Percentiles rank a stretch among this genome's conserved stretches.
Conservation (phyloP, 2,888 invertebrate species). For the Heliconius erato region DNA sequence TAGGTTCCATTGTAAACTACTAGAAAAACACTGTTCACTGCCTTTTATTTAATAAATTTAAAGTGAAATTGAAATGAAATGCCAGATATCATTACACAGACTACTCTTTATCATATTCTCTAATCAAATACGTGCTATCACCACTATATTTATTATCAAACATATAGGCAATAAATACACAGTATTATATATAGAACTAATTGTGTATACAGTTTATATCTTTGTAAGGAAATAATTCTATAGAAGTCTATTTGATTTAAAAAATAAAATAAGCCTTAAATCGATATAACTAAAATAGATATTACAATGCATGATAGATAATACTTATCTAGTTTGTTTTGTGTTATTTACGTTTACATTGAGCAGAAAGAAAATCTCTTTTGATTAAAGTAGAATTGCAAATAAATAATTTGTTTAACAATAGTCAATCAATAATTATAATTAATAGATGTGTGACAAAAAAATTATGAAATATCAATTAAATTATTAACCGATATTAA, state of each 20-base stretch:
- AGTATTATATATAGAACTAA: neutral
- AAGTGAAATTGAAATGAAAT: neutral
- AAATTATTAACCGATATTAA: too few relatives aligned
- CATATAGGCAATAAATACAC: neutral
- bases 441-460: too few relatives aligned
- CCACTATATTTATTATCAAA: neutral
- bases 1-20: conserved; percentile 81
- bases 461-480: too few relatives aligned
- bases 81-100: neutral
- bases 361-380: neutral
- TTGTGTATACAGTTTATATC: neutral
- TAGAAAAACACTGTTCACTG: neutral
- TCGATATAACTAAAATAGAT: neutral
- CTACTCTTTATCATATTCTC: neutral
- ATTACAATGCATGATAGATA: neutral
- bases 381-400: neutral
- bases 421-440: too few relatives aligned
- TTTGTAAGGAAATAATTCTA: neutral
- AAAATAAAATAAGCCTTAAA: neutral
- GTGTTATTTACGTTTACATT: neutral
- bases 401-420: neutral
- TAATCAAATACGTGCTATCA: conserved; percentile 18
- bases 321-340: neutral
- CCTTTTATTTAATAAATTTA: neutral
- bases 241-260: neutral